Base-by-base conservation (phyloP, 1,140 invertebrate genomes). In the Papilio aristodemus region DNA sequence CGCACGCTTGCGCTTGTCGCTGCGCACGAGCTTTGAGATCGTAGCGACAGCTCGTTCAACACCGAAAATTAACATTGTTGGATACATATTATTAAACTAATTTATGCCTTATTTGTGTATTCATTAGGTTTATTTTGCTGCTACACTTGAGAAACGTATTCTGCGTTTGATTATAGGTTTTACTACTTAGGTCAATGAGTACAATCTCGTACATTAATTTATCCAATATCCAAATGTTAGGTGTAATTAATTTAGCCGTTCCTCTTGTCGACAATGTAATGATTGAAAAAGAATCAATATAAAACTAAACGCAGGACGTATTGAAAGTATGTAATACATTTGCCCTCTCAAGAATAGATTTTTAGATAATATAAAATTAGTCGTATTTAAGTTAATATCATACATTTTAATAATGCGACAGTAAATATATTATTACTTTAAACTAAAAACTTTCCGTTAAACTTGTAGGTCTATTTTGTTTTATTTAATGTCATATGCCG, bases 11-110 rank as follows among this genome's bases (percentile, higher is more conserved):
- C 43, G 59, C 36, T 62, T 3, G 59, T 13, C 14, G 38, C 36
- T 54, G 11, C 59, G 59, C 32, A 19, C 59, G n/a, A 37, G 59
- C 59, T 32, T n/a, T 14, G 14, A 39, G 59, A 62, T 62, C 32
- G 17, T 62, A 62, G 38, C 59, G 36, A 62, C 59, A 37, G 59
- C 59, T 13, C 36, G 3, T n/a, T n/a, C 59, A 7, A 10, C 59
- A 62, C 36, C 54, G 22, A 59, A 59, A 10, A 25, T 13, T 37
- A n/a, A 62, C 59, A 62, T 62, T 62, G 59, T 62, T 38, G 59
- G 9, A 36, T 9, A 0, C 27, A 17, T 17, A 13, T 54, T 11
- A 58, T 5, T 1, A 27, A 14, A 36, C 27, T n/a, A 58, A 58
- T 58, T 32, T 36, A 9, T 27, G 32, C 57, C n/a, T n/a, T n/a